Conservation (phyloP, 2,888 invertebrate genomes). For the Ramazzottius varieornatus region DNA sequence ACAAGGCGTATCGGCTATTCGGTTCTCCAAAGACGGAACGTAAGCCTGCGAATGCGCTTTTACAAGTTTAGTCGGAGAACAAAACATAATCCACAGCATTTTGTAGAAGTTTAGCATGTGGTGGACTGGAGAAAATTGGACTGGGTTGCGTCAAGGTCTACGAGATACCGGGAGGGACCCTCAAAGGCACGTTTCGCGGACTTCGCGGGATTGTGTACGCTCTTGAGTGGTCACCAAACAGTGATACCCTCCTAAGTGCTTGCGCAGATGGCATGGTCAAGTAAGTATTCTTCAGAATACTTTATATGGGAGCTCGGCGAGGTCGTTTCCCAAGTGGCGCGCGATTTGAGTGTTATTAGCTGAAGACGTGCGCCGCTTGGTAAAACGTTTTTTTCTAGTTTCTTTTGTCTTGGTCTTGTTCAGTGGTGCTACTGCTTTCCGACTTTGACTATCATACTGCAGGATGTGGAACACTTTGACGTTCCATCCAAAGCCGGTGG, state of each 20-base stretch:
- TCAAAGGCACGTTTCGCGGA: conserved; percentile 26
- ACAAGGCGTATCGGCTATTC: not conserved
- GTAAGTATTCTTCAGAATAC: too few species aligned
- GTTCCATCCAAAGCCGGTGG: not conserved
- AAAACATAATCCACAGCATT: not conserved
- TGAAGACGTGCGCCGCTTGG: too few species aligned
- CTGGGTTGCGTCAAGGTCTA: not conserved
- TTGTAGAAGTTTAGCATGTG: conserved; percentile 6
- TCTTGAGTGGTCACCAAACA: conserved; percentile 32
- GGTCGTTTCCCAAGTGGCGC: too few species aligned
- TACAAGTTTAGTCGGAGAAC: not conserved
- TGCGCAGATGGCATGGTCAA: conserved; percentile 39
- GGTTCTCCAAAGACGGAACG: not conserved
- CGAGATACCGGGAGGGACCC: conserved; percentile 26
- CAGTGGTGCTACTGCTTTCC: too few species aligned
- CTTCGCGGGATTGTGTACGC: conserved; percentile 39
- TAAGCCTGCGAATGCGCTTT: too few species aligned
- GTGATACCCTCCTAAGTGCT: conserved; percentile 33
- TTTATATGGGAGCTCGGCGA: too few species aligned
- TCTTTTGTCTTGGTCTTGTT: too few species aligned
- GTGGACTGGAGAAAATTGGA: conserved; percentile 2
- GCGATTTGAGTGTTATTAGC: too few species aligned
- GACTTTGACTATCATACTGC: too few species aligned
- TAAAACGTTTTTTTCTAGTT: too few species aligned
- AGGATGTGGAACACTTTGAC: too few species aligned